Evolutionary conservation across 2,113 vertebrate species (phyloP), one percentile per base, ranked within the genome.

Genomic region (Brachyhypopomus occidentalis): DNA sequence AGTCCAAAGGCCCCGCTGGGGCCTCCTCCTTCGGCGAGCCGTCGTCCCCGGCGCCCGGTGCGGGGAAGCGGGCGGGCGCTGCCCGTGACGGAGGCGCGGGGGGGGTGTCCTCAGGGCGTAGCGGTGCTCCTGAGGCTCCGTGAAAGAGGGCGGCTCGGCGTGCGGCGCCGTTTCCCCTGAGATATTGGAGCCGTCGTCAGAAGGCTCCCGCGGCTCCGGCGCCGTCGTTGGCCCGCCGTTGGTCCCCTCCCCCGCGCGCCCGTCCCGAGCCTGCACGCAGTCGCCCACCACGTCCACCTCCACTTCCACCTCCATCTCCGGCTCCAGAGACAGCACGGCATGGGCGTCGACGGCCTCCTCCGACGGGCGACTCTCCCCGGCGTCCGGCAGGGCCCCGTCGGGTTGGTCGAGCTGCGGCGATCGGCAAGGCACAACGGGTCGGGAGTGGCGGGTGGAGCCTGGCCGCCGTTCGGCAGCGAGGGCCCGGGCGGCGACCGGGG

Each of bases 371-470:
- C 83, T 84, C 76, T 73, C 82, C 83, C 88, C 91, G 56, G 36
- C 23, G 19, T 78, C 63, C 14, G 72, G 90, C 93, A 60, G 77
- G 77, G 73, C 72, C 60, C 80, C 71, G 38, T 73, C 75, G 22
- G 60, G 62, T 60, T 73, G 89, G 77, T 94, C 93, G 86, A 92
- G 89, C 92, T 93, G 95, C 88, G 93, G 95, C 92, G 94, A 93
- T 93, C 92, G 96, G 96, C 95, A 98, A 98, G 96, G 98, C 97
- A 99, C 97, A 86, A 94, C 89, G 89, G 95, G 93, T 96, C 95
- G 86, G 96, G 90, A 87, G 91, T 90, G 84, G 88, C 90, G 87
- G 95, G 88, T 84, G 92, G 91, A 75, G 89, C 88, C 90, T 96
- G 95, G 89, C 92, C 94, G 86, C 94, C 95, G n/a, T 94, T 96